These are phyloP conservation scores for Mormoops blainvillei DNA, from an alignment of 2,113 vertebrate genomes.

Conservation along the genomic window DNA sequence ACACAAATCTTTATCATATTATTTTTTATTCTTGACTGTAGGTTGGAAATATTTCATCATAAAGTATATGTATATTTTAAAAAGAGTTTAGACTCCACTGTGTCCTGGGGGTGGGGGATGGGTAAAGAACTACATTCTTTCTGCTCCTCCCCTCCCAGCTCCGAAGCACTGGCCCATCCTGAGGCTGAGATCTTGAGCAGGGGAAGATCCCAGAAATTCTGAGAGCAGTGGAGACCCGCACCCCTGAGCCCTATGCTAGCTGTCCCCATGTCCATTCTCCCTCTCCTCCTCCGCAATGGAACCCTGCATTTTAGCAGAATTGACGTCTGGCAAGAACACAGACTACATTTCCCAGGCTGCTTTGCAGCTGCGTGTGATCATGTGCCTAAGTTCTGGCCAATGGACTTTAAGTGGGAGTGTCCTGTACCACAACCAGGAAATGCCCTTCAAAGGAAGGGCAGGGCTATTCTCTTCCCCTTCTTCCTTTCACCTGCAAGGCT, in stretches of 20 bases:
- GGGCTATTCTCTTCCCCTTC: not conserved
- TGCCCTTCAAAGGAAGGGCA: not conserved
- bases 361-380: not conserved
- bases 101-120: no score
- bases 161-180: not conserved
- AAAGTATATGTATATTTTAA: not conserved
- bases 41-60: not conserved
- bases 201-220: not conserved
- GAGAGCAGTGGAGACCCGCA: not conserved
- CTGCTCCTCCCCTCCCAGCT: no score
- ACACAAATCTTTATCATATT: not conserved
- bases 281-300: not conserved
- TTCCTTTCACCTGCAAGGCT: fast-evolving
- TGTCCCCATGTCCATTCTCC: not conserved
- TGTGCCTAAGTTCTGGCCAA: not conserved
- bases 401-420: not conserved
- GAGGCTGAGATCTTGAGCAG: not conserved
- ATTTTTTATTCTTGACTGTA: not conserved
- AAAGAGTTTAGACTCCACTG: not conserved
- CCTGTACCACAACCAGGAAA: not conserved
- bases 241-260: no score
- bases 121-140: not conserved
- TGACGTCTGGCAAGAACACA: not conserved
- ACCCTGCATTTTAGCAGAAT: not conserved
- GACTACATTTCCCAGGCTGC: not conserved